phyloP scores from a whole-genome alignment of 2,888 invertebrate genomes.

The Drosophila tripunctata region DNA sequence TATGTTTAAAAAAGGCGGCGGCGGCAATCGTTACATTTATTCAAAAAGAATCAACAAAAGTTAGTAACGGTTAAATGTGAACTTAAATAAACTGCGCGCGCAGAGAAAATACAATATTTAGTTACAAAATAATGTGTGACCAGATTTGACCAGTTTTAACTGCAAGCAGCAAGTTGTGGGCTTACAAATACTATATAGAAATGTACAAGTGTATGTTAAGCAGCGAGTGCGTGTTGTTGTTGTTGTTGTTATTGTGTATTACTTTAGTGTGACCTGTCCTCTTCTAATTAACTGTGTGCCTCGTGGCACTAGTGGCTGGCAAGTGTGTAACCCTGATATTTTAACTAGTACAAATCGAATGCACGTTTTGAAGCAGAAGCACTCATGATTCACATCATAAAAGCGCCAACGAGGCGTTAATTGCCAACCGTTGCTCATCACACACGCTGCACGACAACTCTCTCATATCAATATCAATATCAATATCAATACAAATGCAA shows the following conservation, averaged over 20 bases:
- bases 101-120: too few species aligned
- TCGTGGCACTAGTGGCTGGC: slow-evolving; percentile 22
- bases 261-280: not conserved
- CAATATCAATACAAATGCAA: too few species aligned
- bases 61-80: slow-evolving; percentile 50
- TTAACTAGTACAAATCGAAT: slow-evolving; percentile 16
- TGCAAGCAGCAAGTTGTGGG: slow-evolving; percentile 16
- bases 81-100: slow-evolving; percentile 37
- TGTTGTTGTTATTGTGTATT: slow-evolving; percentile 2
- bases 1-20: slow-evolving; percentile 28
- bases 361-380: slow-evolving; percentile 25
- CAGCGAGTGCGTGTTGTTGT: slow-evolving; percentile 13
- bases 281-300: too few species aligned
- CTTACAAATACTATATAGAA: slow-evolving; percentile 5
- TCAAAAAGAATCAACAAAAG: slow-evolving; percentile 52
- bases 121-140: not conserved
- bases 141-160: slow-evolving; percentile 41
- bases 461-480: slow-evolving; percentile 28
- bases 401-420: slow-evolving; percentile 25
- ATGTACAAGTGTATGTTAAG: not conserved
- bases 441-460: not conserved
- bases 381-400: slow-evolving; percentile 39
- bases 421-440: slow-evolving; percentile 12
- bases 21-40: slow-evolving; percentile 26
- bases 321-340: slow-evolving; percentile 33